Evolutionary conservation across 2,797 vertebrate species (phyloP).

Genomic region (Tokudaia muenninki): DNA sequence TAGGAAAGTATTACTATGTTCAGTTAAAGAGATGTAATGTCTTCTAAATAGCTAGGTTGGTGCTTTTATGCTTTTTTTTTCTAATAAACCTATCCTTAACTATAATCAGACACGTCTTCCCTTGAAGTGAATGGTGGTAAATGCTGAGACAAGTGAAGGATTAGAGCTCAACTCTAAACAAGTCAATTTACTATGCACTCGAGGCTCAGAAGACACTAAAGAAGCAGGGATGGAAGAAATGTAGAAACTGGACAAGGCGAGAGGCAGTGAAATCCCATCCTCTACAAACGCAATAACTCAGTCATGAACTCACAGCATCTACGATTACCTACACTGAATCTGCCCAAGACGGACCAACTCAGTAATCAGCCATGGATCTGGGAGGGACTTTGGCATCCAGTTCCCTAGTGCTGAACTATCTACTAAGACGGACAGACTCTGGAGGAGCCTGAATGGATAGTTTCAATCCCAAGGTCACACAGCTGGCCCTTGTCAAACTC

Average conservation of each 20-base stretch:
- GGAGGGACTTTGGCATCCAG: no score
- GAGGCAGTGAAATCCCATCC: not conserved
- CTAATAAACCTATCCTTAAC: not conserved
- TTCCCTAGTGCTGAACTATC: not conserved
- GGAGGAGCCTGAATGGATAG: no score
- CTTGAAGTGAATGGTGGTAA: not conserved
- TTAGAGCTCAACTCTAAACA: not conserved
- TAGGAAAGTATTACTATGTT: not conserved
- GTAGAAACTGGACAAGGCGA: not conserved
- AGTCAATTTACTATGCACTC: not conserved
- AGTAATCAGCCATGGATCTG: not conserved
- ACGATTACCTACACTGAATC: not conserved
- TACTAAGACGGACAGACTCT: no score
- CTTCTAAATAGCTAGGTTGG: not conserved
- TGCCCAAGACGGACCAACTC: not conserved
- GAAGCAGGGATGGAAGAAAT: no score
- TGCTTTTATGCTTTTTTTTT: not conserved
- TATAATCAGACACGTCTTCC: not conserved
- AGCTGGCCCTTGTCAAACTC: not conserved
- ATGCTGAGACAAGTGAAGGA: not conserved
- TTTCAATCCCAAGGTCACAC: not conserved
- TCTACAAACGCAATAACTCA: not conserved
- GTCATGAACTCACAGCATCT: not conserved
- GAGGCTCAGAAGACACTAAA: not conserved
- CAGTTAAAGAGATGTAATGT: not conserved